A percentile compares a stretch with the other conserved stretches of the same genome.
These are phyloP conservation scores for Hedya salicella DNA, from an alignment of 2,888 invertebrate species.

Conservation along the genomic window DNA sequence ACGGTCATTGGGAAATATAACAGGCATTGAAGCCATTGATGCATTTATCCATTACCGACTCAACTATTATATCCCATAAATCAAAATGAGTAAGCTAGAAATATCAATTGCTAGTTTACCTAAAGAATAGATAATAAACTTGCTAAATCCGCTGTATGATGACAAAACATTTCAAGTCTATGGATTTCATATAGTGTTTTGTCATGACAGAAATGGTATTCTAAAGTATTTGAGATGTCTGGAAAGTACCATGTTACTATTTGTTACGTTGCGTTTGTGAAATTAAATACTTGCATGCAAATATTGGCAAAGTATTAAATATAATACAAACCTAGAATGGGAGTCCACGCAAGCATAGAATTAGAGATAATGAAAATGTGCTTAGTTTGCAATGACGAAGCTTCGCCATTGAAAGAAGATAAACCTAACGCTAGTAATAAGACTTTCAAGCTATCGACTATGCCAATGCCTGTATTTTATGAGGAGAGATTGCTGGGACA, in stretches of 20 bases:
- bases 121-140: neutral
- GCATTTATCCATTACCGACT: neutral
- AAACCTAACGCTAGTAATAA: conserved; percentile 23
- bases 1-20: neutral
- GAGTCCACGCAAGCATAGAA: too few species aligned
- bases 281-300: too few species aligned
- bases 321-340: too few species aligned
- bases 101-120: neutral
- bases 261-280: too few species aligned
- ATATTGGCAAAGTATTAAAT: too few species aligned
- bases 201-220: neutral
- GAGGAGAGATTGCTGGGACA: conserved; percentile 34
- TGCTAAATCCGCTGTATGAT: too few species aligned
- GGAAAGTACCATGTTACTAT: too few species aligned
- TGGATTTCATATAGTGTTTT: too few species aligned
- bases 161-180: too few species aligned
- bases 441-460: conserved; percentile 26
- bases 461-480: conserved; percentile 36
- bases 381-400: too few species aligned
- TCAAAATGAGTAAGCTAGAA: neutral
- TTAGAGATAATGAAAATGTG: too few species aligned
- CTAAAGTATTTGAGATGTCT: too few species aligned
- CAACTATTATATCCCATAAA: neutral
- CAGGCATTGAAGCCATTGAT: neutral
- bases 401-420: conserved; percentile 26